phyloP scores from a whole-genome alignment of 1,140 invertebrate species.

The Heliconius eleuchia region DNA sequence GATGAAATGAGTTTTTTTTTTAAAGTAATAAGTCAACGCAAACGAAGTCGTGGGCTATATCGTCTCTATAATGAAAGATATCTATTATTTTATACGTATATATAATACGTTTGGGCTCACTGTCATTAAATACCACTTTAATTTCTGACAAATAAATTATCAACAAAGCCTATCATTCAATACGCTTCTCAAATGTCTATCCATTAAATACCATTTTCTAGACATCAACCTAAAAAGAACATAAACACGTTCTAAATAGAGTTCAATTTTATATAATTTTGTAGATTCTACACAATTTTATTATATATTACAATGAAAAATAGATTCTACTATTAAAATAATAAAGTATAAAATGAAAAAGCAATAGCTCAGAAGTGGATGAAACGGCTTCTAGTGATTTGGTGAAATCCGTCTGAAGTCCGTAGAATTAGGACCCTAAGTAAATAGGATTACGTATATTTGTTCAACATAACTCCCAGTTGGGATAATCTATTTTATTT shows the following conservation, averaged over 20 bases:
- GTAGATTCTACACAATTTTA: neutral
- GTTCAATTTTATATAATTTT: neutral
- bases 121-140: constrained; percentile 6
- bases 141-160: constrained; percentile 7
- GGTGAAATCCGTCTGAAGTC: constrained; percentile 43
- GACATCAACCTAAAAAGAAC: neutral
- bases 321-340: neutral
- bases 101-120: neutral
- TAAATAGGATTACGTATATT: constrained; percentile 52
- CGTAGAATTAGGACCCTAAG: constrained; percentile 46
- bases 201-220: neutral
- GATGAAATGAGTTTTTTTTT: too few species aligned
- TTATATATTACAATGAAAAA: neutral
- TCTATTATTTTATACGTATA: neutral
- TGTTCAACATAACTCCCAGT: constrained; percentile 42
- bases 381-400: constrained; percentile 41
- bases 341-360: neutral
- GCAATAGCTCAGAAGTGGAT: constrained; percentile 4
- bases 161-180: constrained; percentile 12
- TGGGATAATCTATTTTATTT: constrained; percentile 46
- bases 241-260: neutral
- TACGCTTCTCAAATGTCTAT: constrained; percentile 2
- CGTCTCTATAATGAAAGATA: too few species aligned
- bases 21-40: too few species aligned
- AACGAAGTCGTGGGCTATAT: too few species aligned